phyloP scores from a whole-genome alignment of 2,113 vertebrate genomes.

The Cariama cristata region DNA sequence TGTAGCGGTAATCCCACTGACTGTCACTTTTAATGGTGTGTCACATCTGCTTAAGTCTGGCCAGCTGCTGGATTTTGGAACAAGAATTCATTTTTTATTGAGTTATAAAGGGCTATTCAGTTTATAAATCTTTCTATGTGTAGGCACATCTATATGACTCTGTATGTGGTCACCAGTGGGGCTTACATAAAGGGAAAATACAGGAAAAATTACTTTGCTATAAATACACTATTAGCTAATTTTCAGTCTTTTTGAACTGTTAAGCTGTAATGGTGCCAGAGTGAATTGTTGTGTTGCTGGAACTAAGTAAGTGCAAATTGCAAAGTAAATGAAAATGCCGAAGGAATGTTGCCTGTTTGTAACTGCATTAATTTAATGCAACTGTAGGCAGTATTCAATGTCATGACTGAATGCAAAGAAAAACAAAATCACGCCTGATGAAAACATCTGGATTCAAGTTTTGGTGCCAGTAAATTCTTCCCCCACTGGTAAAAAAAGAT shows the following conservation, averaged over 20 bases:
- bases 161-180: neutral
- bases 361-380: conserved; percentile 44
- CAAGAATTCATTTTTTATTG: neutral
- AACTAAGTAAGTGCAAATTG: conserved; percentile 35
- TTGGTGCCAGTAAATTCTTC: conserved; percentile 65
- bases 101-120: neutral
- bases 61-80: conserved; percentile 8
- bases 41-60: neutral
- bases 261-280: conserved; percentile 28
- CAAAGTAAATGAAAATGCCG: conserved; percentile 29
- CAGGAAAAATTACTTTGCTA: neutral
- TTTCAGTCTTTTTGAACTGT: neutral
- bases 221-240: neutral
- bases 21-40: neutral
- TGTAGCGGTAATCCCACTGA: neutral
- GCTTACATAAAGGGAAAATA: neutral
- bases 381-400: conserved; percentile 7
- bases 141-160: neutral
- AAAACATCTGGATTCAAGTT: conserved; percentile 72
- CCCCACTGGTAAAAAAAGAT: conserved; percentile 41
- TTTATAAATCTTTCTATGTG: neutral
- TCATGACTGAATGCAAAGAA: conserved; percentile 52
- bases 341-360: conserved; percentile 30
- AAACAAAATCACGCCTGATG: conserved; percentile 48
- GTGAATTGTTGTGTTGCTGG: neutral